phyloP scores from a whole-genome alignment of 1,140 invertebrate species.

The Ooceraea biroi region DNA sequence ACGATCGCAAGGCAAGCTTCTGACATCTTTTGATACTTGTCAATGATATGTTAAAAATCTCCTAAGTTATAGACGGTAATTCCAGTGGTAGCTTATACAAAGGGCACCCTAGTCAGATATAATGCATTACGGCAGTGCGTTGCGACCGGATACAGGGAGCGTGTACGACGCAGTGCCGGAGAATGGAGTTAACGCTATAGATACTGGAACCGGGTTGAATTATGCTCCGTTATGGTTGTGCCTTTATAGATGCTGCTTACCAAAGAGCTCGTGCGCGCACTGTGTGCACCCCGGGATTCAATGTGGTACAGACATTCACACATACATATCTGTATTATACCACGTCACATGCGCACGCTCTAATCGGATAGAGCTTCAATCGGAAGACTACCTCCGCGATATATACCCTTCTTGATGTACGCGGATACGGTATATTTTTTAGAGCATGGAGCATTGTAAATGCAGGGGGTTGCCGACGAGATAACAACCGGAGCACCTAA shows the following conservation, averaged over 20 bases:
- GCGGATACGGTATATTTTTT: slow-evolving; percentile 15
- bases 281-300: too few relatives aligned
- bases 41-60: background rate
- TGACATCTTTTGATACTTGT: too few relatives aligned
- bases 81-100: slow-evolving; percentile 55
- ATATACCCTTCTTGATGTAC: background rate
- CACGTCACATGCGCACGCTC: slow-evolving; percentile 47
- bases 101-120: slow-evolving; percentile 76
- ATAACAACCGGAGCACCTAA: background rate
- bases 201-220: slow-evolving; percentile 82
- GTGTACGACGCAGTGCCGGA: slow-evolving; percentile 74
- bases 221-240: slow-evolving; percentile 83
- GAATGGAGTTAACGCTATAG: slow-evolving; percentile 80
- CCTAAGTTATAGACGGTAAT: background rate
- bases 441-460: background rate
- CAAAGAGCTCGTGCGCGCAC: slow-evolving; percentile 67
- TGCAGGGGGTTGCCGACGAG: background rate
- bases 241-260: slow-evolving; percentile 78
- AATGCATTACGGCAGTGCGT: slow-evolving; percentile 77
- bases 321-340: too few relatives aligned
- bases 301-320: too few relatives aligned
- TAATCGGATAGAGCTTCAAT: slow-evolving; percentile 71
- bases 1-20: too few relatives aligned
- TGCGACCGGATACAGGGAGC: slow-evolving; percentile 74
- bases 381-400: slow-evolving; percentile 40